Evolutionary conservation across 2,797 vertebrate species (phyloP).

Genomic region (Rhyacichthys aspro): DNA sequence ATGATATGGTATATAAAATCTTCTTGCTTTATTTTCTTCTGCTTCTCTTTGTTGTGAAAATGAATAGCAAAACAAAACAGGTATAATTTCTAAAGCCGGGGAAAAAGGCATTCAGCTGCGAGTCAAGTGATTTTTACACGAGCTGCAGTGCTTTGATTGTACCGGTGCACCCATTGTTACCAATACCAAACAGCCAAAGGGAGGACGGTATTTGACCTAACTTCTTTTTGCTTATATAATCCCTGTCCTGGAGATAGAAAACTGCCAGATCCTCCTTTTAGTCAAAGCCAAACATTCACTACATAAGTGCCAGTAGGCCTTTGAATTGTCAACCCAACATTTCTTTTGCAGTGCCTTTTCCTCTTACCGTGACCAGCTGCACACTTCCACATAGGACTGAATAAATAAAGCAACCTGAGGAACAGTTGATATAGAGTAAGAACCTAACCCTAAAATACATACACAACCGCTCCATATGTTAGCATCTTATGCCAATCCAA

Average conservation of each 20-base stretch:
- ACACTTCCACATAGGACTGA: constrained; percentile 16
- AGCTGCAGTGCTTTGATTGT: constrained; percentile 24
- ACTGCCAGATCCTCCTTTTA: constrained; percentile 48
- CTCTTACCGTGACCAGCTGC: constrained; percentile 19
- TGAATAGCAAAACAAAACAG: constrained; percentile 16
- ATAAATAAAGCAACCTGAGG: constrained; percentile 24
- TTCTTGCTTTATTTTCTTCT: constrained; percentile 15
- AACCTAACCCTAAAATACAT: constrained; percentile 3
- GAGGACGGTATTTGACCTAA: constrained; percentile 47
- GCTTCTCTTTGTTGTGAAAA: constrained; percentile 9
- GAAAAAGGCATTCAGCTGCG: constrained; percentile 19
- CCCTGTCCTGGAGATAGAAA: constrained; percentile 51
- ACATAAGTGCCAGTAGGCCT: constrained; percentile 42
- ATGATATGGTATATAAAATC: constrained; percentile 20
- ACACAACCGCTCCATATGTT: constrained; percentile 16
- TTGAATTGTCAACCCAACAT: constrained; percentile 48
- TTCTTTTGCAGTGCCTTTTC: constrained; percentile 35
- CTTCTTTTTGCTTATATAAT: constrained; percentile 61
- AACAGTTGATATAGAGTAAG: neutral
- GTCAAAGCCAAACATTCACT: constrained; percentile 41
- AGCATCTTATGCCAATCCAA: constrained; percentile 22
- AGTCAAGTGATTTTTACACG: constrained; percentile 15
- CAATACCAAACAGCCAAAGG: constrained; percentile 35
- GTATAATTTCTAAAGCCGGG: constrained; percentile 7
- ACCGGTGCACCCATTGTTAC: constrained; percentile 57